Conservation (phyloP, 2,113 vertebrate genomes). For the Dipodomys ordii region DNA sequence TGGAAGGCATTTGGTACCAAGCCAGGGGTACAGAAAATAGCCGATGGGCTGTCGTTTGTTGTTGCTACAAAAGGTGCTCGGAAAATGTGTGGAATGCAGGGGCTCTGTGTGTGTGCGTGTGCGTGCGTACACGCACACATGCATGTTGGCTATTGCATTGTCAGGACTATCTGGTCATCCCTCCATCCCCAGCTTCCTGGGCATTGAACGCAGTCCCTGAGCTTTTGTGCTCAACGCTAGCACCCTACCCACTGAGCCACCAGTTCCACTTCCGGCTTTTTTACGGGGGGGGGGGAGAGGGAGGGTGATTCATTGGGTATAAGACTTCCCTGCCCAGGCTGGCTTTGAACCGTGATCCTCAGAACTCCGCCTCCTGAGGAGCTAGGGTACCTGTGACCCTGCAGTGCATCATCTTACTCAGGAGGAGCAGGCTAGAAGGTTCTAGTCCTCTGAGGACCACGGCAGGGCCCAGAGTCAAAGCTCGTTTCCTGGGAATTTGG, state of each 20-base stretch:
- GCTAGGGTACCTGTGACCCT: too few species aligned
- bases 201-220: not conserved
- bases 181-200: not conserved
- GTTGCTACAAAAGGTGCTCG: not conserved
- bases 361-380: too few species aligned
- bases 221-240: not conserved
- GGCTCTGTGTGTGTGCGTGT: not conserved
- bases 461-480: not conserved
- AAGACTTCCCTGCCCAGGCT: too few species aligned
- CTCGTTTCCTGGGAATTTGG: not conserved
- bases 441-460: too few species aligned
- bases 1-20: not conserved
- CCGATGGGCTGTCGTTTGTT: not conserved
- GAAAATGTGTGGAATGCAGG: not conserved
- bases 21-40: not conserved
- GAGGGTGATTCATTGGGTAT: too few species aligned
- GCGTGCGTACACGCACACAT: too few species aligned
- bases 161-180: not conserved
- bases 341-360: too few species aligned
- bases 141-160: not conserved
- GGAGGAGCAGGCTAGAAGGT: not conserved
- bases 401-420: accelerated
- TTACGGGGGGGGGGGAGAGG: too few species aligned
- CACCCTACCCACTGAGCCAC: too few species aligned
- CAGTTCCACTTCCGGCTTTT: not conserved